Evolutionary conservation across 2,888 invertebrate species (phyloP).

Genomic region (Arenicola marina): DNA sequence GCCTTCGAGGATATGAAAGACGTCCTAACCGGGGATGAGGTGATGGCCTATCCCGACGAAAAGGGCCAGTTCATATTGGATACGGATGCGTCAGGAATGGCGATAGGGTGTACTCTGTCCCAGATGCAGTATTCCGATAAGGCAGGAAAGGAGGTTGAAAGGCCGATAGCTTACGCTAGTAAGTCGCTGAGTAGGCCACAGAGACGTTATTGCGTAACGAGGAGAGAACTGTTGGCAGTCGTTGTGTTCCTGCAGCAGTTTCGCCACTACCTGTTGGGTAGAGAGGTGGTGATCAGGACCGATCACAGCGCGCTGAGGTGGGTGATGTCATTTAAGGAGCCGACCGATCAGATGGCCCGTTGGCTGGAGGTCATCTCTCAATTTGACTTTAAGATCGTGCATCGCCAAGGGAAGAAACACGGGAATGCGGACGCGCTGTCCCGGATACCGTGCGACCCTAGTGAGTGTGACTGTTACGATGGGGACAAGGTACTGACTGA

Average conservation of each 20-base stretch:
- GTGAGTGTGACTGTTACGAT: background rate
- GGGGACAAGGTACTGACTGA: background rate
- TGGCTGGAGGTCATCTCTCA: slow-evolving; percentile 10
- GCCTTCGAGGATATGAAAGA: background rate
- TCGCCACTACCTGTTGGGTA: background rate
- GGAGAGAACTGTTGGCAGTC: background rate
- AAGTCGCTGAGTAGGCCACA: background rate
- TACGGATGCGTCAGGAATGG: background rate
- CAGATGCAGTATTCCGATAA: background rate
- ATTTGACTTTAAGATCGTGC: slow-evolving; percentile 11
- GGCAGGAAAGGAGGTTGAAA: background rate
- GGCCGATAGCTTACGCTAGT: background rate
- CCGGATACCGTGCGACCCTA: background rate
- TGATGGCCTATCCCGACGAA: background rate
- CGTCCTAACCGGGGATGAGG: background rate
- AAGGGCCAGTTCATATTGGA: background rate
- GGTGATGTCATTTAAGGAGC: background rate
- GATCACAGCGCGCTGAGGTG: background rate
- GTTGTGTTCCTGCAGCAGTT: background rate
- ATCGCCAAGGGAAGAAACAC: background rate
- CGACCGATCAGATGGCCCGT: background rate
- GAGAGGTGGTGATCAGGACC: background rate
- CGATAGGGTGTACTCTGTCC: background rate
- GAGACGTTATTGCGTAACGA: slow-evolving; percentile 2
- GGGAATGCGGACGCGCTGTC: background rate